Base-by-base conservation (phyloP, 2,113 vertebrate species). In the Scalopus aquaticus region DNA sequence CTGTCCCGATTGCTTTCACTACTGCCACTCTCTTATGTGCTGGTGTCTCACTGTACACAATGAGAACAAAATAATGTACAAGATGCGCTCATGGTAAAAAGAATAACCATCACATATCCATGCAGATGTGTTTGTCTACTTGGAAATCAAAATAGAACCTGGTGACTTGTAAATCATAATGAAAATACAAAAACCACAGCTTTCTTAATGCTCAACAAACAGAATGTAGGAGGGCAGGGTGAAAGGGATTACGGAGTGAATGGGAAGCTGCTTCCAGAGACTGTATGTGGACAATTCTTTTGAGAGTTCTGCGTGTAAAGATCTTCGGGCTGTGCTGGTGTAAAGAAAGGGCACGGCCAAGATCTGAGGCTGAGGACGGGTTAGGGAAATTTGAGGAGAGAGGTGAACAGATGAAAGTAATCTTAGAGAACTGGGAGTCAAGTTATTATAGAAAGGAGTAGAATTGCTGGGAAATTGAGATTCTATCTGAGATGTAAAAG, bases 61-160 rank as follows among this genome's bases (percentile, higher is more conserved):
- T n/a, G n/a, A 81, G 39, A 90, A 73, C 17, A 49, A 49, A 94
- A 79, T 92, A 62, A n/a, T n/a, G n/a, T 8, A n/a, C 12, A 67
- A 64, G 73, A 46, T 16, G 15, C 5, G 56, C 83, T 72, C 65
- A 72, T 73, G 12, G 62, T 87, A 28, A 62, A 64, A 73, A 78
- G 74, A 84, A 81, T 30, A 81, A 73, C 79, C 65, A 35, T 79
- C 28, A 76, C 70, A 39, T 51, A 22, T 82, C 77, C 26, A 73
- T 92, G 46, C 54, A 78, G 76, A 92, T 86, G n/a, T 94, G 39
- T 82, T 69, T 91, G 28, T 82, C 80, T 94, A 15, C 26, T 79
- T 83, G n/a, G 77, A 86, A 77, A 85, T 46, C 49, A 42, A 91
- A 95, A 93, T 5, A 39, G 65, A 93, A 84, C 85, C 62, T 67